These are phyloP conservation scores for Pachycephus smyrnensis DNA, from an alignment of 2,888 invertebrate genomes.

Conservation along the genomic window DNA sequence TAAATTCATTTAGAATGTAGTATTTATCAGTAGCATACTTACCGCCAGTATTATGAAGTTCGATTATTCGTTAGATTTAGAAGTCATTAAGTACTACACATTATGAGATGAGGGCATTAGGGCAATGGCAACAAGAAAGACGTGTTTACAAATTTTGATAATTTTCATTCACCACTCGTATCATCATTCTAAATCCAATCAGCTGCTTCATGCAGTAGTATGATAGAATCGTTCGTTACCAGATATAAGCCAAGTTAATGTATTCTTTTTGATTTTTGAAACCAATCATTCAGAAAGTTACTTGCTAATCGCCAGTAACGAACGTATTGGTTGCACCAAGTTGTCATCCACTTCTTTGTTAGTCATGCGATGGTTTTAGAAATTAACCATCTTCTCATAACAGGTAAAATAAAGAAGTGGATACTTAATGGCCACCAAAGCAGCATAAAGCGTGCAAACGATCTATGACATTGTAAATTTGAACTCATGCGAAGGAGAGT, in stretches of 20 bases:
- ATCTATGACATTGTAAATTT: slow-evolving; percentile 25
- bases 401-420: slow-evolving; percentile 9
- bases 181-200: not conserved
- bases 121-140: not conserved
- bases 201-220: not conserved
- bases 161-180: not conserved
- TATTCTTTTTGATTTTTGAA: not conserved
- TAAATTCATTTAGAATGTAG: slow-evolving; percentile 22
- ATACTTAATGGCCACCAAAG: not conserved
- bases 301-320: not conserved
- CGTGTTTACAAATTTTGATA: not conserved
- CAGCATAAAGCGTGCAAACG: slow-evolving; percentile 32
- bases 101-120: not conserved
- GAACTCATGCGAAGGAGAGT: slow-evolving; percentile 39
- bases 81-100: slow-evolving; percentile 24
- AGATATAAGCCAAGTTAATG: not conserved
- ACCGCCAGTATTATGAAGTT: slow-evolving; percentile 34
- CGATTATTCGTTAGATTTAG: slow-evolving; percentile 31
- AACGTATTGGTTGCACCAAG: not conserved
- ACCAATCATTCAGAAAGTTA: not conserved
- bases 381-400: slow-evolving; percentile 7
- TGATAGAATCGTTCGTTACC: not conserved
- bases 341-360: not conserved
- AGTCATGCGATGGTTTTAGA: not conserved
- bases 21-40: slow-evolving; percentile 34